Evolutionary conservation across 1,140 invertebrate genomes (phyloP), one percentile per base, ranked within the genome.

Genomic region (Cotesia glomerata): DNA sequence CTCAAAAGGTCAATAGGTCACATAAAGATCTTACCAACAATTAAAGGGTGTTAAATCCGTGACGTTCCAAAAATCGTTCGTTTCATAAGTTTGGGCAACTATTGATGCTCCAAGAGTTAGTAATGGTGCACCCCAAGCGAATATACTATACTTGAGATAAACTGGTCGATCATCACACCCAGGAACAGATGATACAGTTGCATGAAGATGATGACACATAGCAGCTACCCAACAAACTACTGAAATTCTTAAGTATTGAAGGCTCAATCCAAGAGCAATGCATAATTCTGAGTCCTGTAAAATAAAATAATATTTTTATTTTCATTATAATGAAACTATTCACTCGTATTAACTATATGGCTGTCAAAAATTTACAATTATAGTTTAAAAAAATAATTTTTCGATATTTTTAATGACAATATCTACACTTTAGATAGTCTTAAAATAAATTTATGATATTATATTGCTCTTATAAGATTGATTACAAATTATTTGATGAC

Each of bases 271-370:
- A 13, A 92, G 81, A 1, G 89, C 88, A 59, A 91, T 84, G 76
- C 91, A 92, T n/a, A 92, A 77, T 75, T 91, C 89, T 1, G 88
- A 83, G 69, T 91, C 91, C 91, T 92, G 85, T 5, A 86, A 88
- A 18, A 76, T 67, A 66, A 70, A 16, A 66, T 64, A 45, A 63
- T 59, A 49, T 35, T 65, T 3, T 62, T 14, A 4, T 3, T 2
- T 54, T 36, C 32, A 1, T 49, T 5, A 52, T 3, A 36, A 32
- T 61, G 16, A 54, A n/a, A 5, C 16, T 45, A 32, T 64, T 26
- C 18, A 1, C 2, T 26, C 18, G 2, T 26, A 26, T 26, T 26
- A 1, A 26, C 18, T 26, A 26, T 26, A 2, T 26, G 2, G 18
- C 18, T 26, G 18, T 26, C 18, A 1, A 26, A 26, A 26, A 1